Base-by-base conservation (phyloP, 2,888 invertebrate genomes). In the Dorcus hopei region DNA sequence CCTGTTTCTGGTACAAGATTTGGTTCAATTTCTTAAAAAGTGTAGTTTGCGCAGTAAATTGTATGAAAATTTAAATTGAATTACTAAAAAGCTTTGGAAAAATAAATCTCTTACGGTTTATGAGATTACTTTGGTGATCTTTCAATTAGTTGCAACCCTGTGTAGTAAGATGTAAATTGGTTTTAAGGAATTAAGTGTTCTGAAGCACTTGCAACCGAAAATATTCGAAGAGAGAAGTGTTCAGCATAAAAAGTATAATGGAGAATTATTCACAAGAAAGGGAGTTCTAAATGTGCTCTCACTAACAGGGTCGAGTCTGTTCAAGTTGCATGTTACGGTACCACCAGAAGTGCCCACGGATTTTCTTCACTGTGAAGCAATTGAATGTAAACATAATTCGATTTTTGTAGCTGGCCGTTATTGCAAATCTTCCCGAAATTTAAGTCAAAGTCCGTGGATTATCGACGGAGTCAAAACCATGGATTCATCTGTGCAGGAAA, bases 401-500 rank as follows among this genome's bases (percentile, higher is more conserved):
- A 72, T 87, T 33, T 90, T 83, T 74, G 72, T 92, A 53, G 91
- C 80, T 77, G 81, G 91, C 69, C 80, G 95, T 53, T 97, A 97
- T 76, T 84, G 89, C 65, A 97, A 97, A 77, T 85, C 87, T 71
- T 91, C 91, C 3, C 83, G 97, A 50, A 81, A 84, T 63, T 79
- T 99, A 33, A 91, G 95, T 52, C 98, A 99, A 81, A 95, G 96
- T 0, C 97, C 97, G 0, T 98, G 97, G 97, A 77, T 95, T 54
- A 80, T 95, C 54, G 86, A 90, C 65, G 93, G 95, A 0, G 83
- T 85, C 62, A 83, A 91, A 53, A 85, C 90, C 65, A 86, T 91
- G 82, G 89, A 89, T 65, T 87, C 88, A n/a, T 96, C 96, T 5
- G 91, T 97, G 1, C 93, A 96, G 77, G 97, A 97, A 79, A 83